Percentiles rank a stretch among this genome's conserved stretches.
Conservation (phyloP, 2,888 invertebrate genomes). For the Drosophila pegasa region DNA sequence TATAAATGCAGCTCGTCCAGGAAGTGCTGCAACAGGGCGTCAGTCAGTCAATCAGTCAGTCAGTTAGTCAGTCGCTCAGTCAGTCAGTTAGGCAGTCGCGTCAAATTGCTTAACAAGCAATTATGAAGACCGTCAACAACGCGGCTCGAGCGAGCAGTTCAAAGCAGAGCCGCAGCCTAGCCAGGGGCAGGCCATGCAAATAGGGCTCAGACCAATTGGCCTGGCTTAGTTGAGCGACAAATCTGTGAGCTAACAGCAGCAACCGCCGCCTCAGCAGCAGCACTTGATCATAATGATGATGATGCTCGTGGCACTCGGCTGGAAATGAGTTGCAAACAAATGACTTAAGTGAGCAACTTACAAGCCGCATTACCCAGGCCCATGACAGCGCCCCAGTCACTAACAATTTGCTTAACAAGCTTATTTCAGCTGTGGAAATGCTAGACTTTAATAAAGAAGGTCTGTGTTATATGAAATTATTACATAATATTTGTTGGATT, state of each 20-base stretch:
- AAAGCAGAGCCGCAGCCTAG: slow-evolving; percentile 33
- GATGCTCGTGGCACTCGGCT: slow-evolving; percentile 33
- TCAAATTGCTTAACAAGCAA: slow-evolving; percentile 66
- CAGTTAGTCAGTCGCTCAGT: slow-evolving; percentile 7
- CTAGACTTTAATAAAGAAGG: background rate
- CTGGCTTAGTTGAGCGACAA: slow-evolving; percentile 37
- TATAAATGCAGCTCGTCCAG: slow-evolving; percentile 20
- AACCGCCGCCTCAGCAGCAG: slow-evolving; percentile 15
- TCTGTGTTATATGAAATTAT: background rate
- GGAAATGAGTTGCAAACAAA: slow-evolving; percentile 47
- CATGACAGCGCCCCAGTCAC: slow-evolving; percentile 9
- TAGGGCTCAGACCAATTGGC: slow-evolving; percentile 25
- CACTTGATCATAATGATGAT: slow-evolving; percentile 25
- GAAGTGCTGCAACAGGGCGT: slow-evolving; percentile 29
- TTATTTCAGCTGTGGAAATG: background rate
- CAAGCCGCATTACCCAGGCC: slow-evolving; percentile 16
- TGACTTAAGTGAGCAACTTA: slow-evolving; percentile 68
- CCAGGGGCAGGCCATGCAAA: slow-evolving; percentile 18
- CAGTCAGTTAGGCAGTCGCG: slow-evolving; percentile 39
- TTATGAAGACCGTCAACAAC: slow-evolving; percentile 52
- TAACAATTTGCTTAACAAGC: slow-evolving; percentile 18
- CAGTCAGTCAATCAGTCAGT: slow-evolving; percentile 20
- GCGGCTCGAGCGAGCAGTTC: slow-evolving; percentile 25
- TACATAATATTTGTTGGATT: background rate
- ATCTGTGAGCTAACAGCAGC: slow-evolving; percentile 25